These are phyloP conservation scores for Mormyrus lacerda DNA, from an alignment of 2,113 vertebrate species.

Conservation along the genomic window DNA sequence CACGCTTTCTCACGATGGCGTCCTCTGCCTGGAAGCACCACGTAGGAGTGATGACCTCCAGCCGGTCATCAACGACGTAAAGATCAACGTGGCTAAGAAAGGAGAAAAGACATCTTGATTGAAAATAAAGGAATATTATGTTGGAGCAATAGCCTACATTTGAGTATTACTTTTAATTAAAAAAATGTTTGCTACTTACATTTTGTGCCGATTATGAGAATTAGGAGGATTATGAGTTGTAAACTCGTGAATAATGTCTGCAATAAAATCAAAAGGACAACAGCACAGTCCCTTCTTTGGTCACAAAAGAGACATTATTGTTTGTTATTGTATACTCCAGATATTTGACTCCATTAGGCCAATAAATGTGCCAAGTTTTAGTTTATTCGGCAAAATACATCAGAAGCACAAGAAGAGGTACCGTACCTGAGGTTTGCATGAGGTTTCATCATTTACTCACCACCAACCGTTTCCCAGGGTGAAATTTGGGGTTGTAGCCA, in stretches of 20 bases:
- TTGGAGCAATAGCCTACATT: neutral
- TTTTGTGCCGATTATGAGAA: neutral
- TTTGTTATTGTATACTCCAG: neutral
- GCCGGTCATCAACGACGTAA: slow-evolving; percentile 33
- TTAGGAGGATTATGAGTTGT: neutral
- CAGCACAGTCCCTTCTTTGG: neutral
- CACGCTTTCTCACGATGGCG: slow-evolving; percentile 69
- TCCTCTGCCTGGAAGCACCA: slow-evolving; percentile 69
- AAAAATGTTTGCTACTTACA: neutral
- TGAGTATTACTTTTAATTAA: neutral
- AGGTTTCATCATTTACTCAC: neutral
- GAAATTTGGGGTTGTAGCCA: neutral
- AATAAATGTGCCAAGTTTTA: neutral
- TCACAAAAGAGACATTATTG: neutral
- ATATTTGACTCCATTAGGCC: neutral
- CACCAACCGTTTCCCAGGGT: neutral
- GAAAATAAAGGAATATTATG: neutral
- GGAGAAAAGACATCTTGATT: slow-evolving; percentile 27
- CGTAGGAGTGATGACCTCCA: slow-evolving; percentile 30
- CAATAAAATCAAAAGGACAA: neutral
- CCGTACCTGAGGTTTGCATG: neutral
- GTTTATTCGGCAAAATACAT: neutral
- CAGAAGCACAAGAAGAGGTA: neutral
- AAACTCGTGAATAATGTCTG: neutral
- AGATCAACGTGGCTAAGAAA: slow-evolving; percentile 34